Conservation (phyloP, 2,888 invertebrate genomes). For the Dioctria rufipes region DNA sequence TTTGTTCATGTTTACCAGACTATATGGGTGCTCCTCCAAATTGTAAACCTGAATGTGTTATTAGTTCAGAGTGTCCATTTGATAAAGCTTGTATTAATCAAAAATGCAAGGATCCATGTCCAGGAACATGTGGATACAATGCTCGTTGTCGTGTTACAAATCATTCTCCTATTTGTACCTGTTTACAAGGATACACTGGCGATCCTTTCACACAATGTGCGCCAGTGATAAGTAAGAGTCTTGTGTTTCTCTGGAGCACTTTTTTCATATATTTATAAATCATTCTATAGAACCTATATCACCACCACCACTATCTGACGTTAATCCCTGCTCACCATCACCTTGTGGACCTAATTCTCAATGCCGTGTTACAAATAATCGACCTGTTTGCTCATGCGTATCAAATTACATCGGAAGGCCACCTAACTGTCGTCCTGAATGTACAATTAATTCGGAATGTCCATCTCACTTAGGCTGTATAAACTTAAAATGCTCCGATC, state of each 20-base stretch:
- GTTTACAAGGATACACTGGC: slow-evolving; percentile 78
- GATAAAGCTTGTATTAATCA: slow-evolving; percentile 83
- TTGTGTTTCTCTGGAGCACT: neutral
- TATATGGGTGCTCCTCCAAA: slow-evolving; percentile 82
- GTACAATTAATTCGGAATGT: slow-evolving; percentile 75
- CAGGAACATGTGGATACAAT: slow-evolving; percentile 81
- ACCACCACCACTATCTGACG: slow-evolving; percentile 65
- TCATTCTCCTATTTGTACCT: slow-evolving; percentile 84
- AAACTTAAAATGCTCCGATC: slow-evolving; percentile 74
- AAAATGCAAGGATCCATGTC: slow-evolving; percentile 82
- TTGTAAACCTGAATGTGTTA: slow-evolving; percentile 84
- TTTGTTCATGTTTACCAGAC: slow-evolving; percentile 81
- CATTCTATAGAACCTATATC: slow-evolving; percentile 60
- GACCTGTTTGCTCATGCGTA: slow-evolving; percentile 76
- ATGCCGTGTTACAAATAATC: slow-evolving; percentile 71
- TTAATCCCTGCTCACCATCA: slow-evolving; percentile 76
- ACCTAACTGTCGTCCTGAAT: slow-evolving; percentile 79
- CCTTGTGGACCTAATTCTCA: slow-evolving; percentile 79
- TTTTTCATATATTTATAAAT: slow-evolving; percentile 50
- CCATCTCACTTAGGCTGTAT: slow-evolving; percentile 72
- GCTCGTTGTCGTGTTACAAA: slow-evolving; percentile 82
- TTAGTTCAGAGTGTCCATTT: slow-evolving; percentile 82
- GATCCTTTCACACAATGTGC: slow-evolving; percentile 84
- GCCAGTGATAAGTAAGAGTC: slow-evolving; percentile 70
- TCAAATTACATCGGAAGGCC: slow-evolving; percentile 76